These are phyloP conservation scores for Thalpophila matura DNA, from an alignment of 2,888 invertebrate genomes.

Conservation along the genomic window DNA sequence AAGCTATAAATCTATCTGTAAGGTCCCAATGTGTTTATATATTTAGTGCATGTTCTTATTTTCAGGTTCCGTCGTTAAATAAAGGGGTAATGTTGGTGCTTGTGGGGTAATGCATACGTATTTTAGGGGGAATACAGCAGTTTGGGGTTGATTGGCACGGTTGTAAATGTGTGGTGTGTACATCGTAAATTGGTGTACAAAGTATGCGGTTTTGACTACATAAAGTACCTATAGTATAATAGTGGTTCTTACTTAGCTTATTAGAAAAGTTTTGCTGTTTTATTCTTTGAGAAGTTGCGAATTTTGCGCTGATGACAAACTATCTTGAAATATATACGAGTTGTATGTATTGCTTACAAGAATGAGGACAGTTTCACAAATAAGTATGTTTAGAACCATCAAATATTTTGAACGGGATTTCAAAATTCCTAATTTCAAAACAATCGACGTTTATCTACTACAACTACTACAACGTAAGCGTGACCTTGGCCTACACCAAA, in stretches of 20 bases:
- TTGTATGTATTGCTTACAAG: too few species aligned
- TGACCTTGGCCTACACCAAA: constrained; percentile 37
- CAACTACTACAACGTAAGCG: constrained; percentile 26
- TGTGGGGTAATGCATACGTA: constrained; percentile 54
- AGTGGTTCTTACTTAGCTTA: neutral
- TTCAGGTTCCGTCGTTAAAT: constrained; percentile 65
- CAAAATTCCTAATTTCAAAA: neutral
- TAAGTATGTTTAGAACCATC: neutral
- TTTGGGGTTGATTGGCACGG: constrained; percentile 39
- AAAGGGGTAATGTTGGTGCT: constrained; percentile 61
- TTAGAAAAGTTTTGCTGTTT: neutral
- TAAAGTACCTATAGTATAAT: constrained; percentile 8
- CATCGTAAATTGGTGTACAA: constrained; percentile 6
- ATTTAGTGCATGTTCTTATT: constrained; percentile 68
- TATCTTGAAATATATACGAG: too few species aligned
- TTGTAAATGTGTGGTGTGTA: constrained; percentile 37
- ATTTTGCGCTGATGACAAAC: too few species aligned
- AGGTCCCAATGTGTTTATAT: constrained; percentile 65
- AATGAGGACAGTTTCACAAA: too few species aligned
- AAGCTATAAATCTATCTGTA: constrained; percentile 76
- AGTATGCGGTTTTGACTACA: constrained; percentile 20
- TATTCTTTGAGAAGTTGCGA: too few species aligned
- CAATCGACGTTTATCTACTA: constrained; percentile 13
- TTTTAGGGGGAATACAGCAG: constrained; percentile 48
- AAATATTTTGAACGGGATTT: neutral